A percentile compares a stretch with the other conserved stretches of the same genome.
Evolutionary conservation across 2,888 invertebrate species (phyloP).

Genomic region (Eupithecia vulgata): DNA sequence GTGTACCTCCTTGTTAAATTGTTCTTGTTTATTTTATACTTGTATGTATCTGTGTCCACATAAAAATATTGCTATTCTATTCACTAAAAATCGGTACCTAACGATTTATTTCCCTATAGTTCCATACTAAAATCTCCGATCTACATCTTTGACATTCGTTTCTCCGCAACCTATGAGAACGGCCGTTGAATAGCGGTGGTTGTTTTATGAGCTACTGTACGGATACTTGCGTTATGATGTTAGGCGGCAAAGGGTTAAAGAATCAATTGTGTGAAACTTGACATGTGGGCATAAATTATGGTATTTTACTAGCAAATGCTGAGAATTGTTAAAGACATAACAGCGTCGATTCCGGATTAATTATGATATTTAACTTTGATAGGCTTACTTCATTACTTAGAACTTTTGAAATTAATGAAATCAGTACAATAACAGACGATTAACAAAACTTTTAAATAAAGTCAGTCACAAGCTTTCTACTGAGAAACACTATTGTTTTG

Average conservation of each 20-base stretch:
- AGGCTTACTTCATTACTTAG: neutral
- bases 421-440: neutral
- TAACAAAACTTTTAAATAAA: neutral
- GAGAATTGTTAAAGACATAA: neutral
- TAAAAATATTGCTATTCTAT: no score
- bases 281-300: slow-evolving; percentile 12
- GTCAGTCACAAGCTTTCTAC: neutral
- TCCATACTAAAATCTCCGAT: neutral
- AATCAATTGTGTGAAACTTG: slow-evolving; percentile 11
- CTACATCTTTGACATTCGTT: no score
- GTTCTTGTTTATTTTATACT: no score
- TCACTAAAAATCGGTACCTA: no score
- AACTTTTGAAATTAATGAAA: neutral
- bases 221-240: neutral
- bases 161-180: neutral
- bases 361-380: neutral
- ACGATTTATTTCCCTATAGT: no score
- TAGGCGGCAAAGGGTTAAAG: slow-evolving; percentile 14
- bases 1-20: no score
- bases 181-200: neutral
- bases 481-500: neutral
- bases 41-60: no score
- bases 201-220: neutral
- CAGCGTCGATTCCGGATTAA: neutral
- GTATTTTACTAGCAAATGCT: neutral